phyloP scores from a whole-genome alignment of 2,113 vertebrate genomes.

The Lichenostomus cassidix region DNA sequence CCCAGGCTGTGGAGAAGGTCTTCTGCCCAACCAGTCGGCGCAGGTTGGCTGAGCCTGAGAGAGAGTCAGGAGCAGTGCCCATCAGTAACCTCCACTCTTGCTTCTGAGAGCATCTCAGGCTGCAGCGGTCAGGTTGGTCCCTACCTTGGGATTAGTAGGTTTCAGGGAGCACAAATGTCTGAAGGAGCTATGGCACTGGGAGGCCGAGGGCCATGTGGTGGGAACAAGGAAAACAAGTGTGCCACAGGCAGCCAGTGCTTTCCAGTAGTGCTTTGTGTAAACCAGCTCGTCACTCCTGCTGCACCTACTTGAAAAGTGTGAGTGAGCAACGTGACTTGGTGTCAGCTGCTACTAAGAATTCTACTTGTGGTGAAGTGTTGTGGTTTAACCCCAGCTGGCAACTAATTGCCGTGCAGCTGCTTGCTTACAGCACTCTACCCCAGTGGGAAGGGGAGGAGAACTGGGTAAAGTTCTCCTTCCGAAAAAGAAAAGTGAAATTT shows the following conservation, averaged over 20 bases:
- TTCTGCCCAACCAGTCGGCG: too few species aligned
- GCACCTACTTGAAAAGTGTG: background rate
- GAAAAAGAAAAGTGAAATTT: background rate
- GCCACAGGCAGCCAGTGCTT: background rate
- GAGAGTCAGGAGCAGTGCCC: background rate
- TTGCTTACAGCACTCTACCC: background rate
- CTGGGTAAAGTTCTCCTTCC: too few species aligned
- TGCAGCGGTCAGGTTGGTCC: background rate
- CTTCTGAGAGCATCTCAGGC: background rate
- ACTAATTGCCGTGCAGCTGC: background rate
- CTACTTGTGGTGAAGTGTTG: fast-evolving
- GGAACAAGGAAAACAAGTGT: background rate
- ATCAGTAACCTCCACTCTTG: too few species aligned
- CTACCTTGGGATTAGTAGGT: background rate
- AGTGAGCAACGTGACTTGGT: background rate
- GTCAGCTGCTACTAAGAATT: background rate
- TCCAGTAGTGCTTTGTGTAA: background rate
- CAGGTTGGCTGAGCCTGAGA: background rate
- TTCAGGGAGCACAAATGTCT: background rate
- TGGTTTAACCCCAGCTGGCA: background rate
- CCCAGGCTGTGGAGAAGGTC: background rate
- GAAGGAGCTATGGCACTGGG: background rate
- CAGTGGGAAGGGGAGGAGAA: background rate
- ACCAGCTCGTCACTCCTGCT: background rate
- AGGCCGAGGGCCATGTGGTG: fast-evolving